Base-by-base conservation (phyloP, 53 echinoderm and acorn worm species). In the Hippasteria phrygiana region DNA sequence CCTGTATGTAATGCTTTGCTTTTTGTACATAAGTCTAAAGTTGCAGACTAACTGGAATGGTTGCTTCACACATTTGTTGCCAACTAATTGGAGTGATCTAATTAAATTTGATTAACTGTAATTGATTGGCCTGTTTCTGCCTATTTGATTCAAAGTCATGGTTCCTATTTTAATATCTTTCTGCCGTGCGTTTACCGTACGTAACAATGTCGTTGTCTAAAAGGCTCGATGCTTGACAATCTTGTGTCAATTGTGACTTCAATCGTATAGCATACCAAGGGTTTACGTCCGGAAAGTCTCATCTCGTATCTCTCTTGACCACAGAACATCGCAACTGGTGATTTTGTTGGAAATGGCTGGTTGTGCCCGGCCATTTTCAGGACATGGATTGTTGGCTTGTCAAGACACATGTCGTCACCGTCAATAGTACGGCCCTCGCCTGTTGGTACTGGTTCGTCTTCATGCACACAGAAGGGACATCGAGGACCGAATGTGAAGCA, bases 401-500 rank as follows among this genome's bases (percentile, higher is more conserved):
- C 28, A 14, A 14, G n/a, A n/a, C 26, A 31, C 24, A 0, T 59
- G 59, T 26, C 38, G 13, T n/a, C 45, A 46, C 75, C 31, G 31
- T 47, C 75, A 2, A 12, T 0, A 5, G 16, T n/a, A 0, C 22
- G 26, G 43, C 4, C 17, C 20, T 43, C 62, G 5, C 1, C 27
- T 1, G 39, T 14, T 32, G 0, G 31, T 24, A 18, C 46, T n/a
- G 17, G 3, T 26, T 20, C 34, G 55, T 18, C 20, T n/a, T 34
- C 33, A 48, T 33, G 56, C n/a, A 33, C 34, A 24, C 82, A 82
- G 42, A 42, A 65, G 7, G 46, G 46, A 43, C 82, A 82, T 24
- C 66, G 82, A 11, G 82, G 82, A 64, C 82, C 82, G 43, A 82
- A 82, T 31, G 66, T 66, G 46, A 82, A 82, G 18, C 33, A 32